A percentile compares a stretch with the other conserved stretches of the same genome.
Evolutionary conservation across 2,113 vertebrate genomes (phyloP).

Genomic region (Rhabdomys dilectus): DNA sequence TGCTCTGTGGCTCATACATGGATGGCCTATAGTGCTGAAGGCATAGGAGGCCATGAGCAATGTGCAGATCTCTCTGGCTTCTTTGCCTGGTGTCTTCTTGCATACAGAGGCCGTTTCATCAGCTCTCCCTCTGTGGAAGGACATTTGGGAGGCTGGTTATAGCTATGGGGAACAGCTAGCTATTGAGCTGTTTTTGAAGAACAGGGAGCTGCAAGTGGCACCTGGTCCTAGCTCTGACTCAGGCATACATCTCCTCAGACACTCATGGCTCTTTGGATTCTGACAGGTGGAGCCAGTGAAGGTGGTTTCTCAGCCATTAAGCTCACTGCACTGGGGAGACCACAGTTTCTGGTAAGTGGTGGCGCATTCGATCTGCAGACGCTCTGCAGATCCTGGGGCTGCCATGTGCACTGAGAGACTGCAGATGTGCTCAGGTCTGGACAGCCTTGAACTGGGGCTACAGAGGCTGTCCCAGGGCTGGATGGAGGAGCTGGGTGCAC

Average conservation of each 20-base stretch:
- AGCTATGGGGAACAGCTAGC: neutral
- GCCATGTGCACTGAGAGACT: neutral
- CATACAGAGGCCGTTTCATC: rapidly evolving
- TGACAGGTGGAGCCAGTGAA: slow-evolving; percentile 90
- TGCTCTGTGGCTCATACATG: rapidly evolving
- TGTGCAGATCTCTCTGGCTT: neutral
- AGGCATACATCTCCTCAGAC: rapidly evolving
- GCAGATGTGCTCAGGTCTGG: neutral
- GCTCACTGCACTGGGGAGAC: slow-evolving; percentile 93
- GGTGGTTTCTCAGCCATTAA: slow-evolving; percentile 95
- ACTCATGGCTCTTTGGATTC: slow-evolving; percentile 31
- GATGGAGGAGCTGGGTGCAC: neutral
- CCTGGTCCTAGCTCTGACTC: neutral
- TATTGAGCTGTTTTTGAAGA: neutral
- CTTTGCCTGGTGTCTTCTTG: neutral
- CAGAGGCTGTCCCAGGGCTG: neutral
- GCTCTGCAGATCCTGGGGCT: neutral
- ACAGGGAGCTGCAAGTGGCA: neutral
- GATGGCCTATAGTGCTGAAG: neutral
- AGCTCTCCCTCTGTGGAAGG: neutral
- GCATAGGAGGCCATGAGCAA: neutral
- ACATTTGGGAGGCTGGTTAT: neutral
- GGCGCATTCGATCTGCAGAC: neutral
- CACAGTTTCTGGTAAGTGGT: slow-evolving; percentile 94
- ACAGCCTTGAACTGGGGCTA: neutral